Conservation (phyloP, 1,140 invertebrate genomes). For the Harlomillsia oculata region DNA sequence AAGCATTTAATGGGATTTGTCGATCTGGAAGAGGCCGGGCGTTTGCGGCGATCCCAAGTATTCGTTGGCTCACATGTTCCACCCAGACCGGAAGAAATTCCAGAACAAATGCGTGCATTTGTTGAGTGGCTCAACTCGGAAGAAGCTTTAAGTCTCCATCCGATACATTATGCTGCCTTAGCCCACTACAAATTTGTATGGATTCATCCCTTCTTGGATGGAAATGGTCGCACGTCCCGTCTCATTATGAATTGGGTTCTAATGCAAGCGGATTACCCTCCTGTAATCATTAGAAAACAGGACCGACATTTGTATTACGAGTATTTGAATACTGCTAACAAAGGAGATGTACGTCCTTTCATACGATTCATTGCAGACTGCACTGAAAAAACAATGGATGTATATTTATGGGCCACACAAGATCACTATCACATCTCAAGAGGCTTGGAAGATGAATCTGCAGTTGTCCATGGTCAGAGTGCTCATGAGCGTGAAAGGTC, state of each 20-base stretch:
- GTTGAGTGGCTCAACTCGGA: slow-evolving; percentile 84
- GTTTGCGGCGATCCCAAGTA: slow-evolving; percentile 74
- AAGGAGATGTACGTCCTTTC: slow-evolving; percentile 85
- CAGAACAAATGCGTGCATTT: slow-evolving; percentile 74
- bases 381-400: slow-evolving; percentile 83
- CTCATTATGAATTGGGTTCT: slow-evolving; percentile 88
- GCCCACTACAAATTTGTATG: slow-evolving; percentile 80
- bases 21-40: slow-evolving; percentile 75
- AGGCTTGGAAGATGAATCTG: too few species aligned
- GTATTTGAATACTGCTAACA: slow-evolving; percentile 71
- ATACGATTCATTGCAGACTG: slow-evolving; percentile 90
- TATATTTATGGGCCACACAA: slow-evolving; percentile 74
- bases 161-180: slow-evolving; percentile 47
- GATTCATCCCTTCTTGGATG: slow-evolving; percentile 77
- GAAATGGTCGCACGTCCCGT: slow-evolving; percentile 88
- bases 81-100: slow-evolving; percentile 68
- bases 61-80: slow-evolving; percentile 87
- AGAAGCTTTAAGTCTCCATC: slow-evolving; percentile 68
- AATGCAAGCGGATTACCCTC: slow-evolving; percentile 96
- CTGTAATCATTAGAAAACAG: slow-evolving; percentile 87
- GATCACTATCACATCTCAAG: slow-evolving; percentile 39
- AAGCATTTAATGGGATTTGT: slow-evolving; percentile 83
- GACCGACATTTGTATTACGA: slow-evolving; percentile 53
- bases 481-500: too few species aligned
- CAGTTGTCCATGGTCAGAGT: too few species aligned